phyloP scores from a whole-genome alignment of 2,113 vertebrate genomes.

The Polypterus senegalus region DNA sequence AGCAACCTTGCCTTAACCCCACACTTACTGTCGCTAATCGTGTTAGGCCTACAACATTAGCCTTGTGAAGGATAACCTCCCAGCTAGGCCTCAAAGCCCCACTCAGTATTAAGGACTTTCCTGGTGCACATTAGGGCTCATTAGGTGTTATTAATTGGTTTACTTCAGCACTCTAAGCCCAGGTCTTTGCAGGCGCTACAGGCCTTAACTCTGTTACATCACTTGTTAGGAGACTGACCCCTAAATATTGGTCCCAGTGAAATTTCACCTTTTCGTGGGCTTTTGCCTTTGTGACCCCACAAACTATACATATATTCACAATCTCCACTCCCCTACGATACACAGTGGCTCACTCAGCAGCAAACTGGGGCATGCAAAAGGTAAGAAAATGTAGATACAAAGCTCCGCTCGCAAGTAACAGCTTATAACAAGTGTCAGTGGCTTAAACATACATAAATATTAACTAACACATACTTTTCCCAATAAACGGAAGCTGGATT shows the following conservation, averaged over 20 bases:
- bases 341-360: no score
- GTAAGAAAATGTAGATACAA: no score
- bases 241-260: conserved; percentile 51
- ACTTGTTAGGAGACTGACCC: conserved; percentile 56
- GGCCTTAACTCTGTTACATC: conserved; percentile 73
- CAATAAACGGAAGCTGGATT: no score
- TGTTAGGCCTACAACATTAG: conserved; percentile 75
- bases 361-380: no score
- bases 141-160: conserved; percentile 78
- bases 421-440: no score
- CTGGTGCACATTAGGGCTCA: conserved; percentile 70
- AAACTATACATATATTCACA: background rate
- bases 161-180: conserved; percentile 43
- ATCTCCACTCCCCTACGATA: no score
- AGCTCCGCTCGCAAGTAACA: no score
- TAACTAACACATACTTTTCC: no score
- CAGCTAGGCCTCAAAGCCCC: conserved; percentile 48
- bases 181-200: conserved; percentile 50
- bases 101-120: conserved; percentile 66
- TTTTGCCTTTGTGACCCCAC: conserved; percentile 82
- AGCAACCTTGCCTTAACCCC: conserved; percentile 63
- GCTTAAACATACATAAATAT: no score
- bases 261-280: conserved; percentile 69
- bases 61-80: conserved; percentile 62
- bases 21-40: conserved; percentile 73